A percentile compares a stretch with the other conserved stretches of the same genome.
Evolutionary conservation across 2,797 vertebrate species (phyloP).

Genomic region (Vipera ursinii): DNA sequence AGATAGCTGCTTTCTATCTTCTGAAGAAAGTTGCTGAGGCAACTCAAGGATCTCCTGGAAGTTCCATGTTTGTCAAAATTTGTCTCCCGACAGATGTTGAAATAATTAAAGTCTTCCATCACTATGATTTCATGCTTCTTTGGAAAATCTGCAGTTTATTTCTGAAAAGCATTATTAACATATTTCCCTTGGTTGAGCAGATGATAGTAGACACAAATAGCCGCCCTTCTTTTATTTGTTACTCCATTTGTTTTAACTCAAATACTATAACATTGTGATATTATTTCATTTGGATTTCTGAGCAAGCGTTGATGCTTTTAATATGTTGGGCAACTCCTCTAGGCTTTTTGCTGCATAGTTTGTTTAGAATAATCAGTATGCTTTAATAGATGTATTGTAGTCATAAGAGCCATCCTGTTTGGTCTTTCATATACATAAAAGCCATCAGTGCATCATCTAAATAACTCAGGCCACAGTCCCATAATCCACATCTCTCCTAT

Average conservation of each 20-base stretch:
- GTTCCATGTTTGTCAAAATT: background rate
- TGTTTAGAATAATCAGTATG: background rate
- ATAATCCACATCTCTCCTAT: background rate
- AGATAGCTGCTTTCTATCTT: background rate
- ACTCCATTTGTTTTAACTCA: background rate
- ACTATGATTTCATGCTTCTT: background rate
- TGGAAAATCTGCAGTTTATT: background rate
- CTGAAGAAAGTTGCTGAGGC: background rate
- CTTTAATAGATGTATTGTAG: background rate
- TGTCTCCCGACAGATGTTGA: background rate
- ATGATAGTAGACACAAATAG: background rate
- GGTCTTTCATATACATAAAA: background rate
- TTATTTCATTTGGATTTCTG: background rate
- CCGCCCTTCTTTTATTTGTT: background rate
- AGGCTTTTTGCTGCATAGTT: background rate
- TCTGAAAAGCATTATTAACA: background rate
- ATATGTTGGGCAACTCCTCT: background rate
- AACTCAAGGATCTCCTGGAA: background rate
- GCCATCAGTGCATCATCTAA: background rate
- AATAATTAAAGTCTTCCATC: background rate
- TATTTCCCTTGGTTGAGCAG: background rate
- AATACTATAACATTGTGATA: background rate
- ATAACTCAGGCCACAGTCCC: background rate
- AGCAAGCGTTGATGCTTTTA: background rate
- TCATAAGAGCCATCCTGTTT: background rate